These are phyloP conservation scores for Cataglyphis rosenhaueri DNA, from an alignment of 2,888 invertebrate species.

Conservation along the genomic window DNA sequence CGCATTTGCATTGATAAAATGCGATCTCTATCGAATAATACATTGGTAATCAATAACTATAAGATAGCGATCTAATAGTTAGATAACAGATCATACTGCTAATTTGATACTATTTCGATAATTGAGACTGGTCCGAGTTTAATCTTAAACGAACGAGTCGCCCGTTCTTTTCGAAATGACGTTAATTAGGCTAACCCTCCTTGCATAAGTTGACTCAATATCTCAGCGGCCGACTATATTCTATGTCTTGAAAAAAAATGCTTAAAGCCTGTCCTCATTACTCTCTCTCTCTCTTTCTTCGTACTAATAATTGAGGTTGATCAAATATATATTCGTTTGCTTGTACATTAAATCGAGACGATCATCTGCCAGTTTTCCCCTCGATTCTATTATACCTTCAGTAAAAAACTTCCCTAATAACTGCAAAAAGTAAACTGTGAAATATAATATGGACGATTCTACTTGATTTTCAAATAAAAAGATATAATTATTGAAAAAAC, in stretches of 20 bases:
- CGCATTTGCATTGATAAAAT: not conserved
- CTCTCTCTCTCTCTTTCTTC: constrained; percentile 34
- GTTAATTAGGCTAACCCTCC: constrained; percentile 69
- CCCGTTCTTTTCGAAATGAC: constrained; percentile 60
- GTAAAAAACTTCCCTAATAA: constrained; percentile 15
- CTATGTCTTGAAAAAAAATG: constrained; percentile 65
- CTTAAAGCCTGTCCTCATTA: constrained; percentile 58
- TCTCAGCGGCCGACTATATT: constrained; percentile 62
- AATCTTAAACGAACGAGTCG: constrained; percentile 55
- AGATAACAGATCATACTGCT: constrained; percentile 43
- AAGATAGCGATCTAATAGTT: constrained; percentile 32
- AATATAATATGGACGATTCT: not conserved
- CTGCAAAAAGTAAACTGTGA: constrained; percentile 1
- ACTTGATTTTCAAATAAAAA: not conserved
- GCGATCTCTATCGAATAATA: not conserved
- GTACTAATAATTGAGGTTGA: constrained; percentile 73
- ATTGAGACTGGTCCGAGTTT: constrained; percentile 62
- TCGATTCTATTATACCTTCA: not conserved
- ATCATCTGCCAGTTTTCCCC: constrained; percentile 21
- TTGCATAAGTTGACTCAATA: constrained; percentile 61
- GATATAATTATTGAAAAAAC: not conserved
- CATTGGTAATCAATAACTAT: constrained; percentile 31
- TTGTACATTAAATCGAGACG: constrained; percentile 60
- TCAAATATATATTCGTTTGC: constrained; percentile 67
- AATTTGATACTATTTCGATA: constrained; percentile 70